Percentiles rank a stretch among this genome's conserved stretches.
phyloP scores from a whole-genome alignment of 2,113 vertebrate genomes.

The Semicossyphus pulcher region DNA sequence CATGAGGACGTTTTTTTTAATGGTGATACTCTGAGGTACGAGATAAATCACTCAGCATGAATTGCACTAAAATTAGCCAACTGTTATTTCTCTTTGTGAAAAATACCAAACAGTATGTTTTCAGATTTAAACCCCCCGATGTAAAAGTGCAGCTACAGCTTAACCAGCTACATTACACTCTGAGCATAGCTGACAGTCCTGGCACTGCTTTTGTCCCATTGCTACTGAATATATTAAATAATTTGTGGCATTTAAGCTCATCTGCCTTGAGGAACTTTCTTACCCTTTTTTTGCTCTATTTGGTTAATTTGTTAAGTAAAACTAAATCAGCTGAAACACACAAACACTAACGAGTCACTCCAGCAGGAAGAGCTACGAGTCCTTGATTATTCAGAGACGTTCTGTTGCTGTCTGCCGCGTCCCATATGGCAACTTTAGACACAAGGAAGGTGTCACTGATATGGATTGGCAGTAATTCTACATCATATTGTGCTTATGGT shows the following conservation, averaged over 20 bases:
- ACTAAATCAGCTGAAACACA: background rate
- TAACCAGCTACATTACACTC: background rate
- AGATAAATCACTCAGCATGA: background rate
- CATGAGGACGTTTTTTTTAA: no score
- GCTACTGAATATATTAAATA: constrained; percentile 6
- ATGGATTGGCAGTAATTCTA: background rate
- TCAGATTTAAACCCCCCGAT: background rate
- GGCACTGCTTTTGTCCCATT: background rate
- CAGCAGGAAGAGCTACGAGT: constrained; percentile 3
- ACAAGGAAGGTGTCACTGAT: no score
- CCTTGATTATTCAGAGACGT: background rate
- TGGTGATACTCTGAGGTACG: no score
- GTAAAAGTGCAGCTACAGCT: background rate
- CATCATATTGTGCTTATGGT: background rate
- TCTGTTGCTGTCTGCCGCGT: background rate
- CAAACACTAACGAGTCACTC: background rate
- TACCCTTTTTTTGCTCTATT: constrained; percentile 9
- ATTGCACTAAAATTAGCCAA: background rate
- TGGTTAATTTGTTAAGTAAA: constrained; percentile 29
- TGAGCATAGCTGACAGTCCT: background rate
- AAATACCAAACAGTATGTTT: background rate
- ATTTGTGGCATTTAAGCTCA: constrained; percentile 39
- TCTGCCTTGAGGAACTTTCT: constrained; percentile 18
- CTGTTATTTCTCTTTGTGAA: background rate
- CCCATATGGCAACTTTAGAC: background rate